Percentiles rank a stretch among this genome's conserved stretches.
phyloP scores from a whole-genome alignment of 2,797 vertebrate genomes.

The Glyptemys insculpta region DNA sequence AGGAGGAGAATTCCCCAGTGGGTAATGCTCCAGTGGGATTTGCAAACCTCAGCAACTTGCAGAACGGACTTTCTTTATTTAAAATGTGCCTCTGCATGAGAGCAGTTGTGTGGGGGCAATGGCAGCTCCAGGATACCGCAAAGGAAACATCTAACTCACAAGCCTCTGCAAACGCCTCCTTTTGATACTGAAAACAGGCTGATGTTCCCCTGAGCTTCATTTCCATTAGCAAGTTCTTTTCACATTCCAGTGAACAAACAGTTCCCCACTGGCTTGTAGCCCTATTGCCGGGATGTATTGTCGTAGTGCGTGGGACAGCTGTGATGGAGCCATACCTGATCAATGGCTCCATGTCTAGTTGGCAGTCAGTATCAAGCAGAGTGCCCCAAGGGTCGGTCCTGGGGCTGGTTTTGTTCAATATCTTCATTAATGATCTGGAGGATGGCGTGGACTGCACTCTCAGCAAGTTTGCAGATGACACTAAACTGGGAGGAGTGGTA shows the following conservation, averaged over 20 bases:
- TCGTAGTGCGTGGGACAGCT: background rate
- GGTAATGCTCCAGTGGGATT: background rate
- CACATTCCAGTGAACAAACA: background rate
- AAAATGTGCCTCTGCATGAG: background rate
- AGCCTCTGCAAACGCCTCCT: background rate
- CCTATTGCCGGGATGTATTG: background rate
- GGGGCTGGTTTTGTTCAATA: too few species aligned
- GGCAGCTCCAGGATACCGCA: background rate
- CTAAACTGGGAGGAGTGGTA: too few species aligned
- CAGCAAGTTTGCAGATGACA: too few species aligned
- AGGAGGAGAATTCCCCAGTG: background rate
- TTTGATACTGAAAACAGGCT: background rate
- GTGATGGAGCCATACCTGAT: background rate
- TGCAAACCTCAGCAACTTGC: background rate
- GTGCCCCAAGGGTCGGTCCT: too few species aligned
- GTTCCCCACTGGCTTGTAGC: background rate
- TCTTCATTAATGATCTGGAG: too few species aligned
- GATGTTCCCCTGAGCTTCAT: background rate
- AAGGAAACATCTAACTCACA: background rate
- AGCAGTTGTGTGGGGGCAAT: background rate
- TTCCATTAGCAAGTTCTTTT: background rate
- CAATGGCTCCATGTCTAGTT: too few species aligned
- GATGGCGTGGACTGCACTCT: too few species aligned
- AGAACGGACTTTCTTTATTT: background rate
- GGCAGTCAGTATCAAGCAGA: too few species aligned